These are phyloP conservation scores for Ptychadena robeensis DNA, from an alignment of 2,797 vertebrate species.

Conservation along the genomic window DNA sequence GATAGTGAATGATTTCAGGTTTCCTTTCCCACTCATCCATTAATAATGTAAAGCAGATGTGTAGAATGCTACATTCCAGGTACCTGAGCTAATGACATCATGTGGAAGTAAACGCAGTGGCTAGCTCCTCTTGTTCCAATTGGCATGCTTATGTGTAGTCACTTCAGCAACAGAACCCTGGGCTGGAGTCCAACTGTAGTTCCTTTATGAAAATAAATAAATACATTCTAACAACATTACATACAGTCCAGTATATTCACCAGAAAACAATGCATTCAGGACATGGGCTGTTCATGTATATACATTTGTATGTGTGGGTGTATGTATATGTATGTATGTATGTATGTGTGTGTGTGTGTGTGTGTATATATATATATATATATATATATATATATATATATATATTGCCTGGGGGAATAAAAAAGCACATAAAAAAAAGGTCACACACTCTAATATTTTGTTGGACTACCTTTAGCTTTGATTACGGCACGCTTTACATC, in stretches of 20 bases:
- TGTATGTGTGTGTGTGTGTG: too few relatives aligned
- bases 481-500: too few relatives aligned
- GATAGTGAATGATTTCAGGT: slow-evolving; percentile 44
- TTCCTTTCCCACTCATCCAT: slow-evolving; percentile 78
- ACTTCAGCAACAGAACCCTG: neutral
- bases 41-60: slow-evolving; percentile 92
- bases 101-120: slow-evolving; percentile 73
- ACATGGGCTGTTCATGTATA: neutral
- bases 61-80: slow-evolving; percentile 82
- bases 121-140: slow-evolving; percentile 70
- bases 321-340: too few relatives aligned
- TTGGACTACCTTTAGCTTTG: too few relatives aligned
- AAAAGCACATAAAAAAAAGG: too few relatives aligned
- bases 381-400: too few relatives aligned
- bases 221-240: slow-evolving; percentile 1
- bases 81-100: slow-evolving; percentile 86
- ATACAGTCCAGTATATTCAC: neutral
- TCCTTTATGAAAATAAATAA: neutral
- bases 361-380: too few relatives aligned
- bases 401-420: too few relatives aligned
- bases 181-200: slow-evolving; percentile 11
- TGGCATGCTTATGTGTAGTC: neutral
- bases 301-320: too few relatives aligned
- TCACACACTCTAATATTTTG: too few relatives aligned
- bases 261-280: neutral